Base-by-base conservation (phyloP, 2,888 invertebrate genomes). In the Drosophila basisetae region DNA sequence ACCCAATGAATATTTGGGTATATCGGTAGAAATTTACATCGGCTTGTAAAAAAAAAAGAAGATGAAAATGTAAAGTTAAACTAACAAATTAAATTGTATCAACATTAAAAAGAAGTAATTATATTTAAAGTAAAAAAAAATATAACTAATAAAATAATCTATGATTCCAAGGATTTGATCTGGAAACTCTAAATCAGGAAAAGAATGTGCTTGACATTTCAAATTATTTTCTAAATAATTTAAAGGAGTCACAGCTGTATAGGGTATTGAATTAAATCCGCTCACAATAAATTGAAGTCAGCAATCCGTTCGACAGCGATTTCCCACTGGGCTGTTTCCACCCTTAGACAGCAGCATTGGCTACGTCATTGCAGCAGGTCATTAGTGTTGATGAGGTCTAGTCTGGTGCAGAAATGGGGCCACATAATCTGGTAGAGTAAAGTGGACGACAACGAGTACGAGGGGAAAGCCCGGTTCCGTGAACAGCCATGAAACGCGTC, bases 321-420 rank as follows among this genome's bases (percentile, higher is more conserved):
- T 76, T 73, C 53, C 73, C 67, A 67, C 64, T 61, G 75, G 55
- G 75, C 4, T n/a, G 30, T 16, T 62, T 58, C 43, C 58, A 33
- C 31, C 47, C 60, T 37, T 35, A 33, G 50, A 56, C 50, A 43
- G 52, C 50, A 53, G 68, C 82, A 58, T 68, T 70, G 76, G 50
- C 73, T 70, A 68, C 83, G 76, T 71, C 80, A 80, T 55, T 88
- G 89, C 89, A 80, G 80, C 84, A 80, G 76, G 87, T 85, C 85
- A 85, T 85, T 85, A 85, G 87, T 73, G 89, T 60, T 85, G 85
- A 89, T 89, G 89, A 85, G 89, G 73, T 61, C 63, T 58, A 61
- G 33, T 68, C 13, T 50, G 55, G 56, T 63, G 60, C 28, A 62
- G 60, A 65, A 53, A 62, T 33, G 43, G 61, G 49, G 54, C 31